phyloP scores from a whole-genome alignment of 1,140 invertebrate species.

The Globodera rostochiensis region DNA sequence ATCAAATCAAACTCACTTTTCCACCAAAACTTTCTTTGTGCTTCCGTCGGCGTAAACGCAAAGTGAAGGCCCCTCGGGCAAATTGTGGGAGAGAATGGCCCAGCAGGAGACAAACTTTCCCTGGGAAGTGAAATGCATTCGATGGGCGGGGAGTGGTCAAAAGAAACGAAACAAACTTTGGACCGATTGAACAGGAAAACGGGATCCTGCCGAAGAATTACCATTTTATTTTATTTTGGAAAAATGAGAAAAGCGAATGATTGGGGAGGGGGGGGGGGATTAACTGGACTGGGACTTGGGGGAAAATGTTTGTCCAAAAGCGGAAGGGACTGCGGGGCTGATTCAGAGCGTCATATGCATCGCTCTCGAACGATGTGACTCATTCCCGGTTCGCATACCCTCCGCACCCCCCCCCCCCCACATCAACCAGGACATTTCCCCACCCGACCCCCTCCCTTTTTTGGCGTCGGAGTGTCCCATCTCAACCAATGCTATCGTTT shows the following conservation, averaged over 20 bases:
- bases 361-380: not conserved
- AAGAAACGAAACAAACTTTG: constrained; percentile 19
- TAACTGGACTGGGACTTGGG: not conserved
- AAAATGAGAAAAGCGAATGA: not conserved
- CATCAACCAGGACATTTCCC: too few relatives aligned
- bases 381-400: not conserved
- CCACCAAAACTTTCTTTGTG: constrained; percentile 41
- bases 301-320: not conserved
- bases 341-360: not conserved
- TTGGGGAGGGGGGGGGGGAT: not conserved
- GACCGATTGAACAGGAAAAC: not conserved
- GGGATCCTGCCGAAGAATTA: constrained; percentile 9
- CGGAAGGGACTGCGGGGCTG: not conserved
- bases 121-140: constrained; percentile 3
- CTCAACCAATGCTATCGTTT: too few relatives aligned
- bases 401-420: too few relatives aligned
- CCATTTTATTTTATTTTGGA: not conserved
- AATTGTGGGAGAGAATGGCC: constrained; percentile 35
- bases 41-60: constrained; percentile 39
- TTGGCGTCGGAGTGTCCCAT: too few relatives aligned
- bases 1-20: constrained; percentile 30
- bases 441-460: too few relatives aligned
- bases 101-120: constrained; percentile 26
- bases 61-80: constrained; percentile 32
- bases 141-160: not conserved